Conservation (phyloP, 30 jellyfish, hydroid and myxozoan genomes). For the Aurelia aurita complex sp. Pacific region DNA sequence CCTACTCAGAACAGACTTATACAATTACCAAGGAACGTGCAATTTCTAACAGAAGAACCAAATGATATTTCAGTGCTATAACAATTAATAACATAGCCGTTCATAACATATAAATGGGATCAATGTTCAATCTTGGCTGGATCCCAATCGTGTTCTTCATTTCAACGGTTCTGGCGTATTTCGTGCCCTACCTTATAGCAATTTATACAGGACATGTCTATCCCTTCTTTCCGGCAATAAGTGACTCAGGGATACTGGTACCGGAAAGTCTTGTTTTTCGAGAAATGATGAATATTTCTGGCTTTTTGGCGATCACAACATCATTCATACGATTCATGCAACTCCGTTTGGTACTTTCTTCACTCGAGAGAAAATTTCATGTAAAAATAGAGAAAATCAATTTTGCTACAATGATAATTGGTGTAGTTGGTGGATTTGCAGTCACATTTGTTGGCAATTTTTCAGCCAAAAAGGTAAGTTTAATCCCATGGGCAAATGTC, state of each 20-base stretch:
- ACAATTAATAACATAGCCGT: no score
- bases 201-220: conserved; percentile 82
- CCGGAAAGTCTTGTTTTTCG: conserved; percentile 92
- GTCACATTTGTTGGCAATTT: conserved; percentile 93
- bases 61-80: no score
- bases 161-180: conserved; percentile 72
- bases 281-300: conserved; percentile 88
- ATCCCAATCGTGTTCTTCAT: conserved; percentile 69
- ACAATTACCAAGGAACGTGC: no score
- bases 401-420: conserved; percentile 52
- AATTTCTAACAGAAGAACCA: no score
- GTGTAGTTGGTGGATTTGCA: conserved; percentile 85
- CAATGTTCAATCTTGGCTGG: conserved; percentile 78
- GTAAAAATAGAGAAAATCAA: conserved; percentile 34
- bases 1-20: no score
- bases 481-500: no score
- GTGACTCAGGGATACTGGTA: conserved; percentile 85
- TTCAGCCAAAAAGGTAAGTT: conserved; percentile 68
- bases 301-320: conserved; percentile 75
- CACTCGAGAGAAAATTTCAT: conserved; percentile 46
- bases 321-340: conserved; percentile 73
- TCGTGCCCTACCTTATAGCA: conserved; percentile 78
- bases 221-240: conserved; percentile 87
- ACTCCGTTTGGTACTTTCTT: conserved; percentile 54
- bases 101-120: conserved; percentile 15